These are phyloP conservation scores for Paraplagusia blochii DNA, from an alignment of 2,113 vertebrate genomes.

Conservation along the genomic window DNA sequence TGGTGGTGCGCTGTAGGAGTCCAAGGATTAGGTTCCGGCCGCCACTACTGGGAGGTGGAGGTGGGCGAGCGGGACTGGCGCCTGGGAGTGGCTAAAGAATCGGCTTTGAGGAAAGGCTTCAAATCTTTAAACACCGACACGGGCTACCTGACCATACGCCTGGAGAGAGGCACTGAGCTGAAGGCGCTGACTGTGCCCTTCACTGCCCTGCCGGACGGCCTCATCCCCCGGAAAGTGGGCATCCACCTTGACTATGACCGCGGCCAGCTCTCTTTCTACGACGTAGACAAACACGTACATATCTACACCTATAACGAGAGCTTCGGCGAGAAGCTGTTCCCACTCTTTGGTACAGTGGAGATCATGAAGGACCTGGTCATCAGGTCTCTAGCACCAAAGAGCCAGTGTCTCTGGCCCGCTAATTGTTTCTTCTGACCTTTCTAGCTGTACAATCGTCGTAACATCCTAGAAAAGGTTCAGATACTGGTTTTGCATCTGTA, in stretches of 20 bases:
- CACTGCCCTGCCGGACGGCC: conserved; percentile 66
- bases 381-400: conserved; percentile 54
- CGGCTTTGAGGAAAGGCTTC: conserved; percentile 82
- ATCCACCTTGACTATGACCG: conserved; percentile 74
- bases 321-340: conserved; percentile 74
- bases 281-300: conserved; percentile 69
- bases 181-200: conserved; percentile 79
- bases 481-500: conserved; percentile 27
- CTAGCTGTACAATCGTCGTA: conserved; percentile 26
- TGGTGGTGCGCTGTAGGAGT: conserved; percentile 77
- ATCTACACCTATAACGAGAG: conserved; percentile 79
- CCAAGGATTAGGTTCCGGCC: conserved; percentile 70
- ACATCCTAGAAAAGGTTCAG: conserved; percentile 27
- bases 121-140: conserved; percentile 77
- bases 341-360: conserved; percentile 78
- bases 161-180: conserved; percentile 77
- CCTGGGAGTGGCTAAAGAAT: conserved; percentile 87
- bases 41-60: conserved; percentile 83
- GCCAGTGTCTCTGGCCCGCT: conserved; percentile 62
- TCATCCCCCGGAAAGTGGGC: conserved; percentile 74
- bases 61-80: conserved; percentile 87
- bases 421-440: conserved; percentile 49
- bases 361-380: conserved; percentile 77
- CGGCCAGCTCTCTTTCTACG: conserved; percentile 79
- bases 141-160: conserved; percentile 76